phyloP scores from a whole-genome alignment of 2,888 invertebrate species.

The Drosophila neonasuta region DNA sequence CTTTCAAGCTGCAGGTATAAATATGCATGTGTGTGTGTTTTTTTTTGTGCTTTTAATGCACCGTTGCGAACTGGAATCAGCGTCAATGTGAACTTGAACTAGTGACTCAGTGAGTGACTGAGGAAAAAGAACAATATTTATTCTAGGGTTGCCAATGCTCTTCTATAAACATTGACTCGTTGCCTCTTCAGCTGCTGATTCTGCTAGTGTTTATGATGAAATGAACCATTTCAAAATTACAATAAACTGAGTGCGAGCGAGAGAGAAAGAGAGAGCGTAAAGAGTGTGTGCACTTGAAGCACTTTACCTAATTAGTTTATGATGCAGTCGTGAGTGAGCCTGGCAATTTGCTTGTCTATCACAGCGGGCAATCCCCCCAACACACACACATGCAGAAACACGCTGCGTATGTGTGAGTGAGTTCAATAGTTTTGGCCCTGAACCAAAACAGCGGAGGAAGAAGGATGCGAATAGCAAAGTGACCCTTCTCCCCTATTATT shows the following conservation, averaged over 20 bases:
- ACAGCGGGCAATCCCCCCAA: slow-evolving; percentile 42
- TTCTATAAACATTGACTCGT: slow-evolving; percentile 1
- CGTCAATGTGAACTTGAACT: slow-evolving; percentile 43
- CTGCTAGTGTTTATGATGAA: slow-evolving; percentile 8
- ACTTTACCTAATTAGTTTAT: slow-evolving; percentile 61
- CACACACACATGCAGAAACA: background rate
- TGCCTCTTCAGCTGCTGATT: background rate
- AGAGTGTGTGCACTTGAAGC: slow-evolving; percentile 37
- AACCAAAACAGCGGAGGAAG: slow-evolving; percentile 21
- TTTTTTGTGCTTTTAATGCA: slow-evolving; percentile 11
- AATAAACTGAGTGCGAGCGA: slow-evolving; percentile 4
- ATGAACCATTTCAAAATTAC: slow-evolving; percentile 12
- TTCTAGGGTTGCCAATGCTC: slow-evolving; percentile 8
- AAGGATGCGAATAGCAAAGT: background rate
- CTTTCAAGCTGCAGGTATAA: slow-evolving; percentile 11
- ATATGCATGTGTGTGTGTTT: background rate
- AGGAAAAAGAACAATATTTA: slow-evolving; percentile 2
- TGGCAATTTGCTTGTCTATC: slow-evolving; percentile 53
- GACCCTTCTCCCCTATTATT: slow-evolving; percentile 13
- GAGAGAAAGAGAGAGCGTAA: background rate
- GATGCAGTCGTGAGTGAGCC: slow-evolving; percentile 47
- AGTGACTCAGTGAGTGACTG: slow-evolving; percentile 33
- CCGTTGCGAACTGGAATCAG: slow-evolving; percentile 37
- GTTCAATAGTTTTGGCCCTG: slow-evolving; percentile 41
- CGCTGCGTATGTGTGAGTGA: slow-evolving; percentile 4